Conservation (phyloP, 2,888 invertebrate species). For the Noctua fimbriata region DNA sequence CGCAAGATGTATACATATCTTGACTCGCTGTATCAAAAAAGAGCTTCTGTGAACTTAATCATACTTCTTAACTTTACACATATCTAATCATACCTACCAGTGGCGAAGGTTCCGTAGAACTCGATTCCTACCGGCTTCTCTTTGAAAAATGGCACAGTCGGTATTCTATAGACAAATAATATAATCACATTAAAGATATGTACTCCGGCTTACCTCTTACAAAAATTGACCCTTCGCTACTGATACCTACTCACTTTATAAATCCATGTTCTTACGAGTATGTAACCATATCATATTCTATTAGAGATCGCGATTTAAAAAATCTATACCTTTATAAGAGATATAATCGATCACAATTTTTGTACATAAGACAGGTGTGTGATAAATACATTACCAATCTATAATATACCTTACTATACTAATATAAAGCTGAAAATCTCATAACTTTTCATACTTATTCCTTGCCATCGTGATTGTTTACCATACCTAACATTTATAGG, state of each 20-base stretch:
- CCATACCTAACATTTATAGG: not conserved
- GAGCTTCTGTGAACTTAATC: constrained; percentile 61
- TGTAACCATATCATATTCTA: constrained; percentile 45
- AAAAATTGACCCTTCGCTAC: too few relatives aligned
- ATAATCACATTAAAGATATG: too few relatives aligned
- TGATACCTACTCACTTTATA: constrained; percentile 45
- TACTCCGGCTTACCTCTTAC: too few relatives aligned
- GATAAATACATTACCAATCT: not conserved
- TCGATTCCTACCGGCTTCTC: too few relatives aligned
- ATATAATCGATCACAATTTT: not conserved
- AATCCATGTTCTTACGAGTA: constrained; percentile 23
- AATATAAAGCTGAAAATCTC: not conserved
- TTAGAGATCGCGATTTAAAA: not conserved
- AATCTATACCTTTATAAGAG: not conserved
- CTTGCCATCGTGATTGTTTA: not conserved
- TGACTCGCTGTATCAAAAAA: constrained; percentile 48
- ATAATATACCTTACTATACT: not conserved
- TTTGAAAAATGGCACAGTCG: too few relatives aligned
- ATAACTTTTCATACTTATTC: not conserved
- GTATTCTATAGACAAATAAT: too few relatives aligned
- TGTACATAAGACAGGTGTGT: not conserved
- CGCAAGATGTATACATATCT: constrained; percentile 49
- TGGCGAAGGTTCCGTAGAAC: too few relatives aligned
- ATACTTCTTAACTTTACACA: constrained; percentile 33
- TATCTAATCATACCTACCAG: constrained; percentile 43